Evolutionary conservation across 2,888 invertebrate genomes (phyloP).

Genomic region (Neuroscelio doddi): DNA sequence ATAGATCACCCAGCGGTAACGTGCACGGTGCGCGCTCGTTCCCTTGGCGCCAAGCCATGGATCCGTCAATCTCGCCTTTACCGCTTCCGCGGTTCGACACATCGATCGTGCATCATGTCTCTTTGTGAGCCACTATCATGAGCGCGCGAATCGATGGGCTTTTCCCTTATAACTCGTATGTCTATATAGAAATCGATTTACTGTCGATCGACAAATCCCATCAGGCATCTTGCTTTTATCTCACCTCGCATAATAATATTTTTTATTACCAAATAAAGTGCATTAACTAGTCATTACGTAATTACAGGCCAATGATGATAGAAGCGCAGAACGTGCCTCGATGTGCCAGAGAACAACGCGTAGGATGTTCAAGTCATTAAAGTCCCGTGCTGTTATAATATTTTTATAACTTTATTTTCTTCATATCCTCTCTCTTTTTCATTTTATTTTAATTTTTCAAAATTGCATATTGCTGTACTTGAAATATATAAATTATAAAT

Average conservation of each 20-base stretch:
- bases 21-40: not conserved
- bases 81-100: constrained; percentile 20
- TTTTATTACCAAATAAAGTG: constrained; percentile 14
- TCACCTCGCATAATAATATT: constrained; percentile 9
- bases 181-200: not conserved
- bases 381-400: not conserved
- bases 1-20: constrained; percentile 6
- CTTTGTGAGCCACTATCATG: constrained; percentile 9
- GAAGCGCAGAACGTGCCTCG: constrained; percentile 2
- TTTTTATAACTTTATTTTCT: not conserved
- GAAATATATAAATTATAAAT: too few relatives aligned
- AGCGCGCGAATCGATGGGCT: not conserved
- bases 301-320: constrained; percentile 10
- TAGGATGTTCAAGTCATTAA: constrained; percentile 8
- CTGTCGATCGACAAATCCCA: constrained; percentile 4
- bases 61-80: constrained; percentile 18
- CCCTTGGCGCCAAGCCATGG: constrained; percentile 12
- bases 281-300: constrained; percentile 13
- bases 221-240: not conserved
- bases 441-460: too few relatives aligned
- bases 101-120: constrained; percentile 16
- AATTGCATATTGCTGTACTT: too few relatives aligned
- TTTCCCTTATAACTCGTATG: not conserved
- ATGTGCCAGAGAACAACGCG: not conserved
- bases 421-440: not conserved